Conservation (phyloP, 2,113 vertebrate species). For the Coracopsis vasa region DNA sequence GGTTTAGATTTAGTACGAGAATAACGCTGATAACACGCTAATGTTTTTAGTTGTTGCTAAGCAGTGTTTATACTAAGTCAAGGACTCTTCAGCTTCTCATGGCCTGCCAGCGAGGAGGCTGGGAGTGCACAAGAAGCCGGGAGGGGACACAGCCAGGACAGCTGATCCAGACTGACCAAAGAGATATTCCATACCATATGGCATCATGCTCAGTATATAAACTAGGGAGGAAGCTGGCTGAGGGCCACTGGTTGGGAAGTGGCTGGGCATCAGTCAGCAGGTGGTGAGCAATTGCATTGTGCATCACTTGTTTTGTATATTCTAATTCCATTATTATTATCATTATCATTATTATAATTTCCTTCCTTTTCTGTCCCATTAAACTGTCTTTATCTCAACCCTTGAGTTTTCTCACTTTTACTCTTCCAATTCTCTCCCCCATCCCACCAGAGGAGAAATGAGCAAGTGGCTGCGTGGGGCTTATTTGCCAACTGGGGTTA, state of each 20-base stretch:
- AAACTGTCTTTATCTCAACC: background rate
- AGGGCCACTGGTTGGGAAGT: background rate
- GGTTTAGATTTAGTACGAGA: background rate
- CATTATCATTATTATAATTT: accelerated
- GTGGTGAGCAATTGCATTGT: background rate
- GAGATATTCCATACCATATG: background rate
- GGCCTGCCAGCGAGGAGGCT: background rate
- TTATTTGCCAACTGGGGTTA: background rate
- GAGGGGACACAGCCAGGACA: background rate
- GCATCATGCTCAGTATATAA: background rate
- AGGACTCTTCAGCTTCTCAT: background rate
- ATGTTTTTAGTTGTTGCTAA: background rate
- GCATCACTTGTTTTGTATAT: background rate
- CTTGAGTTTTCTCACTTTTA: background rate
- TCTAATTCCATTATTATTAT: background rate
- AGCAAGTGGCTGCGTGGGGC: background rate
- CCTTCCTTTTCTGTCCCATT: background rate
- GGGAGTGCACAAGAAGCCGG: background rate
- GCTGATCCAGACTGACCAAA: background rate
- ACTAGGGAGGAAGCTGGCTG: background rate
- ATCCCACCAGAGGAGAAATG: background rate
- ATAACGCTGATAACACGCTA: background rate
- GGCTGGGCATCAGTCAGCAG: background rate
- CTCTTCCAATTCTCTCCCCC: background rate
- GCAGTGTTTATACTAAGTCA: background rate